A percentile compares a stretch with the other conserved stretches of the same genome.
phyloP scores from a whole-genome alignment of 2,888 invertebrate species.

The Oscheius onirici region DNA sequence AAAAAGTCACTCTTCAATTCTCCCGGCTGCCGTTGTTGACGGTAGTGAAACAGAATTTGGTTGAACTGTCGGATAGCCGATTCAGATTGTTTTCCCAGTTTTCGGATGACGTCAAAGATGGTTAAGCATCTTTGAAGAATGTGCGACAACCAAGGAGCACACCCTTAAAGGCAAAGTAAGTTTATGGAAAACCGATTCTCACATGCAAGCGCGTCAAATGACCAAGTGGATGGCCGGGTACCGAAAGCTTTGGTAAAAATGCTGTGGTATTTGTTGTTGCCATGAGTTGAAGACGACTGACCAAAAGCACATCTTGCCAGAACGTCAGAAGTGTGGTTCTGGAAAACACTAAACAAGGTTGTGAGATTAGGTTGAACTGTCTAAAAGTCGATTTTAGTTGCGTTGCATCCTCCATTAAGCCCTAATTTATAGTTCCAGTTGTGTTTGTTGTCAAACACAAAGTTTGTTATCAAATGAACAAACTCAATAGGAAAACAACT shows the following conservation, averaged over 20 bases:
- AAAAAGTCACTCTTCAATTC: conserved; percentile 28
- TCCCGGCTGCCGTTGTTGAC: not conserved
- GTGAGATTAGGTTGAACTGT: not conserved
- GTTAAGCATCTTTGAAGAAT: not conserved
- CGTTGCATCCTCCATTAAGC: no score
- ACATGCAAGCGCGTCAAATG: conserved; percentile 38
- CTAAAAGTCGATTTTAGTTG: no score
- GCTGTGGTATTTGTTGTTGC: conserved; percentile 35
- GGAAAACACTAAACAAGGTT: conserved; percentile 50
- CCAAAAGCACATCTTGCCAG: conserved; percentile 56
- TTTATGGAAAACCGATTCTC: not conserved
- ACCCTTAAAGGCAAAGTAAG: not conserved
- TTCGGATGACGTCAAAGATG: conserved; percentile 9
- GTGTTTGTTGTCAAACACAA: no score
- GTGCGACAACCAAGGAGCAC: not conserved
- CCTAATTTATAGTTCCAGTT: no score
- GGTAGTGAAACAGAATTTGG: conserved; percentile 8
- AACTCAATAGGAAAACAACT: no score
- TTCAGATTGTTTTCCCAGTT: conserved; percentile 1
- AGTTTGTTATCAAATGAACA: no score
- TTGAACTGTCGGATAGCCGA: conserved; percentile 6
- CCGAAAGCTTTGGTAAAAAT: conserved; percentile 41
- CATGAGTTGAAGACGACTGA: conserved; percentile 38
- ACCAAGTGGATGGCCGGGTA: not conserved
- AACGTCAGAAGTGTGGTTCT: conserved; percentile 56